Evolutionary conservation across 2,888 invertebrate species (phyloP).

Genomic region (Camptogramma bilineatum): DNA sequence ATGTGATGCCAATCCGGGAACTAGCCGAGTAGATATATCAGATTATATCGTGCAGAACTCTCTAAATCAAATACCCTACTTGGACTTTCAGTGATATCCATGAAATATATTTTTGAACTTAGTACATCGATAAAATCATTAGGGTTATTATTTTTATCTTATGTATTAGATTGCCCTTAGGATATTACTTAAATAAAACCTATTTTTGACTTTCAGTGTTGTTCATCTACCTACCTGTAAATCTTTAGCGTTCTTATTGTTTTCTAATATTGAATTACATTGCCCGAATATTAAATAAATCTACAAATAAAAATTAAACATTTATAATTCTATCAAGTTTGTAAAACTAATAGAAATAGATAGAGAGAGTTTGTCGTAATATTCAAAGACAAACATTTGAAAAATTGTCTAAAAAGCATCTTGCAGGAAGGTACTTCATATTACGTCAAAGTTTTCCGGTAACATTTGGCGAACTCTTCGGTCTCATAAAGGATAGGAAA

Average conservation of each 20-base stretch:
- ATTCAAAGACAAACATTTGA: background rate
- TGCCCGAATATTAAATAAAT: too few relatives aligned
- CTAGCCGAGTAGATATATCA: constrained; percentile 33
- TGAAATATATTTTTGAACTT: constrained; percentile 10
- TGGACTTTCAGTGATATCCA: constrained; percentile 23
- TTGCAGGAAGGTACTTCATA: constrained; percentile 29
- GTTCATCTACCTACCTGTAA: too few relatives aligned
- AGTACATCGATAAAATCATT: background rate
- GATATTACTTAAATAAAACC: too few relatives aligned
- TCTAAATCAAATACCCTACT: constrained; percentile 37
- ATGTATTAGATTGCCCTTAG: background rate
- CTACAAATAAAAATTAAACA: too few relatives aligned
- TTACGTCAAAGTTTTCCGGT: constrained; percentile 38
- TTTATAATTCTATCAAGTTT: too few relatives aligned
- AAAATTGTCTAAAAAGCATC: background rate
- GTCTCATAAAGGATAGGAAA: constrained; percentile 33
- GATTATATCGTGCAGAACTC: constrained; percentile 37
- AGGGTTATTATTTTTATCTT: background rate
- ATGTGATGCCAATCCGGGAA: constrained; percentile 34
- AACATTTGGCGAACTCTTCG: constrained; percentile 28
- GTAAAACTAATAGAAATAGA: too few relatives aligned
- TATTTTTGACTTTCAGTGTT: too few relatives aligned
- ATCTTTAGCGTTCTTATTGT: background rate
- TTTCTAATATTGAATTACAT: background rate
- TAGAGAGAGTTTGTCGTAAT: too few relatives aligned